A percentile compares a stretch with the other conserved stretches of the same genome.
Evolutionary conservation across 2,113 vertebrate genomes (phyloP).

Genomic region (Semnornis frantzii): DNA sequence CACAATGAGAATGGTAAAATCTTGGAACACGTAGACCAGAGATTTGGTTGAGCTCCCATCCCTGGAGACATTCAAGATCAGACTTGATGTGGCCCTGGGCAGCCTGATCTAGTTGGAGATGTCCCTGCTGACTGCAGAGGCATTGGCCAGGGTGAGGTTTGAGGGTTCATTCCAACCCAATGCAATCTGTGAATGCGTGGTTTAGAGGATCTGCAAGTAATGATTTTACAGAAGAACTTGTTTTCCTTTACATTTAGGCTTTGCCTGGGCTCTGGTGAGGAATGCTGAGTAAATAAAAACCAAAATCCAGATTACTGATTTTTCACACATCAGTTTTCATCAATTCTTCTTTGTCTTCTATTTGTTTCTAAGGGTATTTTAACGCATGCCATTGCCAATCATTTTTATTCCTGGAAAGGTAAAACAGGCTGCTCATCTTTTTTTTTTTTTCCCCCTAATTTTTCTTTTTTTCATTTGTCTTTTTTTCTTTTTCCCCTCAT

Average conservation of each 20-base stretch:
- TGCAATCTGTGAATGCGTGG: neutral
- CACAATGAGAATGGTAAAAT: too few relatives aligned
- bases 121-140: too few relatives aligned
- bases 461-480: neutral
- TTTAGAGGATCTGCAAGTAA: neutral
- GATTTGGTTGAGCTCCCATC: too few relatives aligned
- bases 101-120: too few relatives aligned
- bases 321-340: neutral
- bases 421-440: slow-evolving; percentile 44
- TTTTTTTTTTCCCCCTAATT: neutral
- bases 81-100: too few relatives aligned
- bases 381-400: neutral
- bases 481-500: slow-evolving; percentile 6
- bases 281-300: neutral
- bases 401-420: slow-evolving; percentile 31
- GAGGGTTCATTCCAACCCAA: too few relatives aligned
- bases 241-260: neutral
- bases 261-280: neutral
- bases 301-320: neutral
- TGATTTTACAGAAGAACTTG: neutral
- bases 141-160: too few relatives aligned
- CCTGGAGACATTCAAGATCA: too few relatives aligned
- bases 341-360: neutral
- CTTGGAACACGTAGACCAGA: too few relatives aligned
- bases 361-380: neutral